phyloP scores from a whole-genome alignment of 1,140 invertebrate genomes.

The Battus philenor region DNA sequence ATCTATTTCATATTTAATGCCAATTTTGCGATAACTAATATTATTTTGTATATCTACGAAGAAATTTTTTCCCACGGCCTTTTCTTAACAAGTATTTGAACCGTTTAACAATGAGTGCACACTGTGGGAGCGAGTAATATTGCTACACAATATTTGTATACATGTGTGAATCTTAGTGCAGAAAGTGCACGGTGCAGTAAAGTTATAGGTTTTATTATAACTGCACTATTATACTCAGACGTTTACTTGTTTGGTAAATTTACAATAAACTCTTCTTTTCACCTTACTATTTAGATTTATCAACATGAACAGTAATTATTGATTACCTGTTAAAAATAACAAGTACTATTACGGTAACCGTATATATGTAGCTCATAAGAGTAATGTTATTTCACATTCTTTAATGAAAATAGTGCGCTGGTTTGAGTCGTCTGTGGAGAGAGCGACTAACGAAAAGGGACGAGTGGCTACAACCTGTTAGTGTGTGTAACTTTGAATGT shows the following conservation, averaged over 20 bases:
- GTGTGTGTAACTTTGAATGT: constrained; percentile 33
- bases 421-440: constrained; percentile 29
- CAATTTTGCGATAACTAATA: too few species aligned
- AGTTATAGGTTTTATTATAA: too few species aligned
- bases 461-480: constrained; percentile 35
- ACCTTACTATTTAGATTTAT: too few species aligned
- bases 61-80: constrained; percentile 58
- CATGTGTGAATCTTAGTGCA: constrained; percentile 18
- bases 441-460: constrained; percentile 40
- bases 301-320: too few species aligned
- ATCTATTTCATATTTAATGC: too few species aligned
- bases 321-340: too few species aligned
- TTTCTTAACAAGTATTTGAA: constrained; percentile 66
- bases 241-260: too few species aligned
- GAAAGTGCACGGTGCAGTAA: constrained; percentile 27
- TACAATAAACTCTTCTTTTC: too few species aligned
- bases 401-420: constrained; percentile 15
- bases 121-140: constrained; percentile 36
- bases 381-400: too few species aligned
- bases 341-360: too few species aligned
- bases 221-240: too few species aligned
- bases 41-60: constrained; percentile 23
- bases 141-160: constrained; percentile 23
- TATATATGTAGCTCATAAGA: too few species aligned
- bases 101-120: constrained; percentile 68